Evolutionary conservation across 1,140 invertebrate species (phyloP), one percentile per base, ranked within the genome.

Genomic region (Danaus melanippus): DNA sequence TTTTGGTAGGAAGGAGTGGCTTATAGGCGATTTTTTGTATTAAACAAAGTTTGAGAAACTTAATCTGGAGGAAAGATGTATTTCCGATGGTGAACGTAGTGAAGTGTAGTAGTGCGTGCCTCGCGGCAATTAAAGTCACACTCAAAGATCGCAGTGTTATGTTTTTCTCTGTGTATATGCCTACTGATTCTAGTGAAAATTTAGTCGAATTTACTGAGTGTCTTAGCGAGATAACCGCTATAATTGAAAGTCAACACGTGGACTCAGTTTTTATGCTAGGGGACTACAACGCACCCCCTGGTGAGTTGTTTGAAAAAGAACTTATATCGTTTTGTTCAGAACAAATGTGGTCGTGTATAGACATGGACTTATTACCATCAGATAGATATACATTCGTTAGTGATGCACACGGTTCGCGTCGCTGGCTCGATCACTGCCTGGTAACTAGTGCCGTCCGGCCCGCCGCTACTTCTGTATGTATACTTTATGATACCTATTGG

Each of bases 391-490:
- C 60, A 1, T 69, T 61, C 54, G 50, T 56, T 2, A 69, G 63
- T 58, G 53, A 59, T 0, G 53, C 50, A 8, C 56, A 69, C 46
- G 60, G 64, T 9, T 56, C 47, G 4, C 42, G 15, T 0, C 60
- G 63, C 41, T 66, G 63, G 60, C 63, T 66, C 1, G 62, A 69
- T 32, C 67, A 69, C 56, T 65, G 62, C 51, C 12, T 67, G 2
- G 57, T 63, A 8, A 70, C 55, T 39, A 47, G 42, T 46, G 64
- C 68, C 1, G 68, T 53, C 0, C 9, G 54, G 4, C 50, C 50
- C 6, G 7, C 43, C 8, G 51, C 66, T 1, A 3, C 5, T 2
- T 43, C 43, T 39, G 50, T 41, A 1, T 52, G 49, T 9, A 42
- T 68, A 5, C 41, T 61, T 6, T 58, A n/a, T n/a, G n/a, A n/a